Percentiles rank a stretch among this genome's conserved stretches.
phyloP scores from a whole-genome alignment of 2,797 vertebrate species.

The Atherinosoma microstoma region DNA sequence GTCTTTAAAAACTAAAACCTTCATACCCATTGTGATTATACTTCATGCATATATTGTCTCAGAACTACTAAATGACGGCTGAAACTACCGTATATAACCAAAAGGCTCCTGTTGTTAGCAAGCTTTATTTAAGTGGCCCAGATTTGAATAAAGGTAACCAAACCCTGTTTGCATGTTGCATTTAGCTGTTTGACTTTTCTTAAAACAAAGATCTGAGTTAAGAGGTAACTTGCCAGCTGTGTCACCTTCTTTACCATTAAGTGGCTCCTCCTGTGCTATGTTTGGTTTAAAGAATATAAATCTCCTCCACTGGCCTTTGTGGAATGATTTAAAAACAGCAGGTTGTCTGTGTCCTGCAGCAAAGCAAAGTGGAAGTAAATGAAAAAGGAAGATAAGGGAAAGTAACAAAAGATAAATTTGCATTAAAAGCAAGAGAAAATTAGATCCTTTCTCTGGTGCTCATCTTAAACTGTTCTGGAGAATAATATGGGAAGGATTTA shows the following conservation, averaged over 20 bases:
- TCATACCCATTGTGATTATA: background rate
- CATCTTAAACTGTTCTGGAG: background rate
- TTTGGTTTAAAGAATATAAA: slow-evolving; percentile 62
- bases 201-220: slow-evolving; percentile 7
- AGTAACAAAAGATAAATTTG: slow-evolving; percentile 17
- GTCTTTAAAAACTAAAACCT: background rate
- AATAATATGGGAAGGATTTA: background rate
- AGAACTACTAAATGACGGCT: slow-evolving; percentile 1
- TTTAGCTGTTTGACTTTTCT: background rate
- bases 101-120: background rate
- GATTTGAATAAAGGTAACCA: slow-evolving; percentile 24
- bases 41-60: slow-evolving; percentile 10
- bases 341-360: slow-evolving; percentile 38
- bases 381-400: slow-evolving; percentile 34
- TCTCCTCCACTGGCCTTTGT: slow-evolving; percentile 52
- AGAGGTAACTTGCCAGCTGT: slow-evolving; percentile 48
- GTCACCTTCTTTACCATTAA: slow-evolving; percentile 47
- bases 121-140: slow-evolving; percentile 17
- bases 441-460: slow-evolving; percentile 1
- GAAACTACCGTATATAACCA: background rate
- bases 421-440: slow-evolving; percentile 25
- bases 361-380: slow-evolving; percentile 24
- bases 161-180: slow-evolving; percentile 12
- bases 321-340: slow-evolving; percentile 63
- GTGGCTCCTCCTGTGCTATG: slow-evolving; percentile 30